Conservation (phyloP, 1,140 invertebrate genomes). For the Ectropis grisescens region DNA sequence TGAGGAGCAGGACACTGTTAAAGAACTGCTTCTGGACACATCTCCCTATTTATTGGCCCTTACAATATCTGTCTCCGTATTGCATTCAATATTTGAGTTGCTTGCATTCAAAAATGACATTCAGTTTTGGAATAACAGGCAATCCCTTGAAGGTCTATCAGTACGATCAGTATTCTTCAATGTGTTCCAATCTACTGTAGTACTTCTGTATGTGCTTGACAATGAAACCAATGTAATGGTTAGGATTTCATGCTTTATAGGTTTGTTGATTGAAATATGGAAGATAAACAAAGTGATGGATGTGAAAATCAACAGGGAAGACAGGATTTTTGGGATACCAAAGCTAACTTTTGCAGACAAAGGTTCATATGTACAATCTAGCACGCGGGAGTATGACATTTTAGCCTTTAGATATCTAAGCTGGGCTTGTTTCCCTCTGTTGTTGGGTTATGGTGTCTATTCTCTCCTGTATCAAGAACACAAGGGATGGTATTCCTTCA, state of each 20-base stretch:
- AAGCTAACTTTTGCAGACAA: slow-evolving; percentile 90
- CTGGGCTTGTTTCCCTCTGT: slow-evolving; percentile 94
- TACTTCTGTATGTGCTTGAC: slow-evolving; percentile 96
- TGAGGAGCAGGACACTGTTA: slow-evolving; percentile 96
- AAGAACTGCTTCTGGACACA: slow-evolving; percentile 97
- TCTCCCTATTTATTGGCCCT: slow-evolving; percentile 95
- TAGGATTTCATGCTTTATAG: slow-evolving; percentile 91
- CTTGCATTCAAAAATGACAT: slow-evolving; percentile 99
- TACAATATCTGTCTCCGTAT: slow-evolving; percentile 92
- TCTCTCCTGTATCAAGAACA: slow-evolving; percentile 98
- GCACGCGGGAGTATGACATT: slow-evolving; percentile 95
- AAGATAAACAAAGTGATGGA: slow-evolving; percentile 98
- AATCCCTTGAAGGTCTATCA: slow-evolving; percentile 96
- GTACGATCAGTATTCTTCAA: slow-evolving; percentile 99
- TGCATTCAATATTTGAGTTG: slow-evolving; percentile 98
- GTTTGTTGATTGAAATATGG: slow-evolving; percentile 98
- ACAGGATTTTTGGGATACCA: slow-evolving; percentile 85
- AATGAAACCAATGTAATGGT: slow-evolving; percentile 99
- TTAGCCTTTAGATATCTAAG: slow-evolving; percentile 97
- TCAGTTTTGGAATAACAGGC: slow-evolving; percentile 99
- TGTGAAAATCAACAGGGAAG: slow-evolving; percentile 84
- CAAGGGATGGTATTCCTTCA: slow-evolving; percentile 97
- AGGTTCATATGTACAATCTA: slow-evolving; percentile 95
- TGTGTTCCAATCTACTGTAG: slow-evolving; percentile 96
- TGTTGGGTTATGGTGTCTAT: slow-evolving; percentile 94